Conservation (phyloP, 2,797 vertebrate species). For the Notoglanidium macrostoma region DNA sequence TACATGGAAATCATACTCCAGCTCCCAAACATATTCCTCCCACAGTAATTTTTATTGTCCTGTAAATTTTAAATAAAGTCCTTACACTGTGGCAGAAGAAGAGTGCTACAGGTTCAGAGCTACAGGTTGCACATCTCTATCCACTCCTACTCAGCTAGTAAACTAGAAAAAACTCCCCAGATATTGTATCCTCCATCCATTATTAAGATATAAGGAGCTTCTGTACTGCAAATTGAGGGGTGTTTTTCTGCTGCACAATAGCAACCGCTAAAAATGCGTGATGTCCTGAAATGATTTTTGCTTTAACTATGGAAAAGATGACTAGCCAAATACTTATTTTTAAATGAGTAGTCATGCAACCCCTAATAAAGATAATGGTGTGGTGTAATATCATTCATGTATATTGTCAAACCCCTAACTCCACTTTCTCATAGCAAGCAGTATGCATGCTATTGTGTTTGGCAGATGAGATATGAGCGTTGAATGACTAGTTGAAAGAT, state of each 20-base stretch:
- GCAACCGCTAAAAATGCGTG: not conserved
- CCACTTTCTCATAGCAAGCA: constrained; percentile 46
- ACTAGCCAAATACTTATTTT: not conserved
- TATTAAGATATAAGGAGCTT: not conserved
- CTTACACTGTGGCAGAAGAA: not conserved
- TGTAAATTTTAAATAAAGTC: not conserved
- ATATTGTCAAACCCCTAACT: not conserved
- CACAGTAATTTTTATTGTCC: not conserved
- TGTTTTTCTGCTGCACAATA: not conserved
- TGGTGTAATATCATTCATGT: not conserved
- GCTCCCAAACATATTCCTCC: not conserved
- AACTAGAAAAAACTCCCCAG: not conserved
- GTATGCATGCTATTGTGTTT: constrained; percentile 32
- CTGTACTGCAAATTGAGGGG: not conserved
- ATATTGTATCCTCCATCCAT: not conserved
- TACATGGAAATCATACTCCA: not conserved
- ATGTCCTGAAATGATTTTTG: not conserved
- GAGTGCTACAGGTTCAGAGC: not conserved
- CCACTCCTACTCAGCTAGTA: not conserved
- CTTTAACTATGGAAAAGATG: not conserved
- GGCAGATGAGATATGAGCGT: not conserved
- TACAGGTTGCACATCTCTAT: not conserved
- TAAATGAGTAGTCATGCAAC: not conserved
- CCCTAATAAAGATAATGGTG: not conserved
- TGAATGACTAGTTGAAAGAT: constrained; percentile 23